phyloP scores from a whole-genome alignment of 2,888 invertebrate species.

The Drosophila percnosoma region DNA sequence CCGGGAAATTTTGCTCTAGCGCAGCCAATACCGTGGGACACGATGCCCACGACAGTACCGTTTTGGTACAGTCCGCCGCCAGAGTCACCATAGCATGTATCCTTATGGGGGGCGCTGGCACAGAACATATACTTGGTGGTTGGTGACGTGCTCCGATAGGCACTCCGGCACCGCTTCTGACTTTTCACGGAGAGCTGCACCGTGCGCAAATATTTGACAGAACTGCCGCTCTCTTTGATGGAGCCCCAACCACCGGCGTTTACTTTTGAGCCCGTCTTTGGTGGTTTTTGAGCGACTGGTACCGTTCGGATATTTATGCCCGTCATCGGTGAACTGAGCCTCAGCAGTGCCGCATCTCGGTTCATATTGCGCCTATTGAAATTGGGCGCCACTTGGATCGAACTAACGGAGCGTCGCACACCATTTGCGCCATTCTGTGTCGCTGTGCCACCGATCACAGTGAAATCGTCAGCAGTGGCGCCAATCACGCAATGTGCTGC shows the following conservation, averaged over 20 bases:
- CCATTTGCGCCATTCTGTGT: slow-evolving; percentile 50
- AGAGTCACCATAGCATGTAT: slow-evolving; percentile 81
- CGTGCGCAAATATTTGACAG: slow-evolving; percentile 35
- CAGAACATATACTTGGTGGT: slow-evolving; percentile 71
- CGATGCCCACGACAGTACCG: slow-evolving; percentile 87
- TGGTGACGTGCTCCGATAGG: slow-evolving; percentile 25
- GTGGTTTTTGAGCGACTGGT: not conserved
- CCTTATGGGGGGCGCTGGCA: slow-evolving; percentile 50
- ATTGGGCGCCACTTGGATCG: not conserved
- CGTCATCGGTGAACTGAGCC: slow-evolving; percentile 36
- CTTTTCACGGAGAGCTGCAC: slow-evolving; percentile 31
- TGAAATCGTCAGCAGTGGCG: slow-evolving; percentile 8
- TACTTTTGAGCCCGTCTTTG: slow-evolving; percentile 25
- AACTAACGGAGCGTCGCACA: slow-evolving; percentile 24
- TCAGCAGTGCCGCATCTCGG: slow-evolving; percentile 63
- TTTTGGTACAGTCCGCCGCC: slow-evolving; percentile 66
- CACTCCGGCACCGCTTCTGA: not conserved
- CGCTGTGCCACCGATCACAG: slow-evolving; percentile 60
- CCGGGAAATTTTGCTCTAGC: slow-evolving; percentile 88
- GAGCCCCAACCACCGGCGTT: slow-evolving; percentile 70
- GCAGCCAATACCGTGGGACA: slow-evolving; percentile 86
- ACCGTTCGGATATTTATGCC: slow-evolving; percentile 49
- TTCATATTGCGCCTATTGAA: slow-evolving; percentile 42
- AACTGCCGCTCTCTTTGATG: slow-evolving; percentile 35
- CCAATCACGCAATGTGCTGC: slow-evolving; percentile 70